These are phyloP conservation scores for Meda fulgida DNA, from an alignment of 2,797 vertebrate genomes.

Conservation along the genomic window DNA sequence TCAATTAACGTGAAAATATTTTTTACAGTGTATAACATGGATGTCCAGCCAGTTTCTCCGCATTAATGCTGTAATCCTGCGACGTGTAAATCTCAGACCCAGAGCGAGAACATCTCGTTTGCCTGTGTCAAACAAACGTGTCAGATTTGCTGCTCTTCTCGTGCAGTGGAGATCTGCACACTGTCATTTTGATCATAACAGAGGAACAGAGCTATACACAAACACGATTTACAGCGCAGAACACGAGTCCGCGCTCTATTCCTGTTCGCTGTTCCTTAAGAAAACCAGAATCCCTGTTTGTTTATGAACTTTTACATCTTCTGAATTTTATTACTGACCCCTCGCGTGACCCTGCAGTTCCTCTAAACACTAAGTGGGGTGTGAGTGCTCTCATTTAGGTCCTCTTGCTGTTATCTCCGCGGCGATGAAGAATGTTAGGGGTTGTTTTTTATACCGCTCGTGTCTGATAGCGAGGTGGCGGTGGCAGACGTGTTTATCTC, in stretches of 20 bases:
- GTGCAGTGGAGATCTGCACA: slow-evolving; percentile 36
- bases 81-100: slow-evolving; percentile 21
- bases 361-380: neutral
- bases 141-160: slow-evolving; percentile 34
- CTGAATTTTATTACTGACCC: slow-evolving; percentile 22
- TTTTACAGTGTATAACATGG: slow-evolving; percentile 26
- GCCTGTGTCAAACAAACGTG: slow-evolving; percentile 53
- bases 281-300: slow-evolving; percentile 27
- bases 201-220: slow-evolving; percentile 35
- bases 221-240: slow-evolving; percentile 31
- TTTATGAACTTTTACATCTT: slow-evolving; percentile 28
- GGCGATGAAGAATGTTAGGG: slow-evolving; percentile 48
- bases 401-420: slow-evolving; percentile 54
- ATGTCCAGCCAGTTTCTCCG: slow-evolving; percentile 33
- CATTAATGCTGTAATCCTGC: neutral
- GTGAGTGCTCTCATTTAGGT: slow-evolving; percentile 23
- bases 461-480: slow-evolving; percentile 55
- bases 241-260: neutral
- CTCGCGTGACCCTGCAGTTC: slow-evolving; percentile 23
- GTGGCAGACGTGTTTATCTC: slow-evolving; percentile 55
- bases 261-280: slow-evolving; percentile 12
- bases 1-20: no score
- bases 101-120: slow-evolving; percentile 18
- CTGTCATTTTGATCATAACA: slow-evolving; percentile 18
- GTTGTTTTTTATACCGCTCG: slow-evolving; percentile 57